phyloP scores from a whole-genome alignment of 1,140 invertebrate genomes.

The Anoplolepis gracilipes region DNA sequence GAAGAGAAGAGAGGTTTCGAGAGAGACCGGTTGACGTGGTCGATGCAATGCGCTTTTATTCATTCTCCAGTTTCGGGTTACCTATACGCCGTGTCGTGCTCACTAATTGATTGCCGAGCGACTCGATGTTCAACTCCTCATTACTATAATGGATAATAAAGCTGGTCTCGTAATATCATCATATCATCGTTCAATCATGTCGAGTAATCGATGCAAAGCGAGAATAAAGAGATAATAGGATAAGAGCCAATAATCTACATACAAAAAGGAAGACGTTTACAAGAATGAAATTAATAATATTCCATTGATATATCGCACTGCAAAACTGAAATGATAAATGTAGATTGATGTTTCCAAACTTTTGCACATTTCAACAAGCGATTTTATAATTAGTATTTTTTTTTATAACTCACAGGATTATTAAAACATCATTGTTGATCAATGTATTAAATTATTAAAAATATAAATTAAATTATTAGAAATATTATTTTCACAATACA shows the following conservation, averaged over 20 bases:
- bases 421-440: background rate
- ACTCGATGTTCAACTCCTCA: slow-evolving; percentile 68
- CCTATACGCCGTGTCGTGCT: slow-evolving; percentile 42
- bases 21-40: slow-evolving; percentile 12
- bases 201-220: slow-evolving; percentile 12
- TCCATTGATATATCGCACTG: background rate
- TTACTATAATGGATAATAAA: slow-evolving; percentile 77
- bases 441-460: slow-evolving; percentile 3
- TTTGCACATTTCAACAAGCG: background rate
- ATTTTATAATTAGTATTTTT: background rate
- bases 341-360: background rate
- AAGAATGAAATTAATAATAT: background rate
- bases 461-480: background rate
- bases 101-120: slow-evolving; percentile 73
- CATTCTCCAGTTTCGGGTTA: slow-evolving; percentile 72
- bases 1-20: slow-evolving; percentile 28
- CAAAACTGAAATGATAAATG: background rate
- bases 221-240: background rate
- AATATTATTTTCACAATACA: background rate
- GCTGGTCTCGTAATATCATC: slow-evolving; percentile 55
- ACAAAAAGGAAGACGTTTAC: background rate
- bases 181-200: slow-evolving; percentile 2
- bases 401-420: background rate
- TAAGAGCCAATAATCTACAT: background rate
- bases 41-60: slow-evolving; percentile 60